A percentile compares a stretch with the other conserved stretches of the same genome.
phyloP scores from a whole-genome alignment of 2,113 vertebrate species.

The Physeter macrocephalus region DNA sequence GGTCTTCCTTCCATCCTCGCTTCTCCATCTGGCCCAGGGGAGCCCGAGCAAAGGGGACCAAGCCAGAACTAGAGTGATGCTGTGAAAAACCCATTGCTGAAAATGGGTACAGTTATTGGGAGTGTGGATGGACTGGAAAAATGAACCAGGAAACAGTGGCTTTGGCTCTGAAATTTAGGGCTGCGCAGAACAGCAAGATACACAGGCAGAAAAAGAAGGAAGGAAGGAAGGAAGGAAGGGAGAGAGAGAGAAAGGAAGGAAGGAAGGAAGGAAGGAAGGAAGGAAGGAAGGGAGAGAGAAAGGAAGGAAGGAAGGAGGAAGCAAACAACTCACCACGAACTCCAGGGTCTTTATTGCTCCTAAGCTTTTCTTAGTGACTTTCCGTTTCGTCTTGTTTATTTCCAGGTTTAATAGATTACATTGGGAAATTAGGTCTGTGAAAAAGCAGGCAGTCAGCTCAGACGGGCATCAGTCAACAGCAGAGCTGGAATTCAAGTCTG shows the following conservation, averaged over 20 bases:
- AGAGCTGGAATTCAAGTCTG: neutral
- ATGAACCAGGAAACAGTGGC: neutral
- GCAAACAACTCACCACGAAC: neutral
- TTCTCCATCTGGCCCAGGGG: neutral
- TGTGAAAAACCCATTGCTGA: neutral
- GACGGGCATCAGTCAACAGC: neutral
- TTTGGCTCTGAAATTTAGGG: neutral
- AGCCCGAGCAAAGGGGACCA: neutral
- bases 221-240: neutral
- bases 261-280: neutral
- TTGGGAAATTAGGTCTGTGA: neutral
- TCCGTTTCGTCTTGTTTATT: neutral
- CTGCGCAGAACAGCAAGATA: neutral
- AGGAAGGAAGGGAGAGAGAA: neutral
- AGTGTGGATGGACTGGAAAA: neutral
- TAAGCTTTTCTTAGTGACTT: neutral
- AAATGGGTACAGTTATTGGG: neutral
- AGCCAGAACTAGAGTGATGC: neutral
- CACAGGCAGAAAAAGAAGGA: neutral
- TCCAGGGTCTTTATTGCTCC: neutral
- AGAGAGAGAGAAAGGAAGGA: neutral
- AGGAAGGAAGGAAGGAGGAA: neutral
- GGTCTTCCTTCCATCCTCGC: neutral
- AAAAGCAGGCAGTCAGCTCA: neutral
- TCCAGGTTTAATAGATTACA: neutral